Base-by-base conservation (phyloP, 2,113 vertebrate genomes). In the Cavia aperea region DNA sequence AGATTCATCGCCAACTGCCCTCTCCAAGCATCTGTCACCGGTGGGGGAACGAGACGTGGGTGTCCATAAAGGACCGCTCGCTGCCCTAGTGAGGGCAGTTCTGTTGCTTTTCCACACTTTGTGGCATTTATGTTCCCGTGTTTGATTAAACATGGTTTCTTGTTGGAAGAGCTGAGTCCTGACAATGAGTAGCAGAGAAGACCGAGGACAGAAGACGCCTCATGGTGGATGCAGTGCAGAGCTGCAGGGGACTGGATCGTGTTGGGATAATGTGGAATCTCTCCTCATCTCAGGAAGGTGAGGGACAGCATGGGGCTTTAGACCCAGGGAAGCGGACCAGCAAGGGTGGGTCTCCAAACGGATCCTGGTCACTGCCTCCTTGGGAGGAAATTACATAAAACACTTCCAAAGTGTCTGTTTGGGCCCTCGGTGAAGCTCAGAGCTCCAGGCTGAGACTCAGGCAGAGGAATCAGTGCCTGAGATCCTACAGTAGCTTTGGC, bases 21-120 rank as follows among this genome's bases (percentile, higher is more conserved):
- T 49, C 26, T 4, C 29, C 77, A 58, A 13, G 15, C 4, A 4
- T 0, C 29, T 18, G 62, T 62, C 0, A 0, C 1, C 36, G 70
- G 23, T 9, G 19, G 39, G 56, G 15, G 89, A 36, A 2, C 3
- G 31, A 26, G 13, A 51, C 1, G 36, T 36, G 9, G 9, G 5
- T 1, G 26, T 29, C 65, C 58, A 46, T 2, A 26, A 19, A 6
- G 36, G 24, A 68, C 2, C 2, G 21, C 29, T 24, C 3, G 14
- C 24, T 39, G n/a, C 33, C 10, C 21, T 31, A 39, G 15, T 18
- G 23, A 46, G 21, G 12, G 11, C 3, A 31, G 26, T 3, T 56
- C 54, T 83, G 39, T 14, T 43, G 78, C 88, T 23, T 18, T 81
- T 36, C n/a, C 4, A 21, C 19, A 29, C 62, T 72, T 33, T 19